A percentile compares a stretch with the other conserved stretches of the same genome.
Conservation (phyloP, 2,888 invertebrate genomes). For the Anarsia innoxiella region DNA sequence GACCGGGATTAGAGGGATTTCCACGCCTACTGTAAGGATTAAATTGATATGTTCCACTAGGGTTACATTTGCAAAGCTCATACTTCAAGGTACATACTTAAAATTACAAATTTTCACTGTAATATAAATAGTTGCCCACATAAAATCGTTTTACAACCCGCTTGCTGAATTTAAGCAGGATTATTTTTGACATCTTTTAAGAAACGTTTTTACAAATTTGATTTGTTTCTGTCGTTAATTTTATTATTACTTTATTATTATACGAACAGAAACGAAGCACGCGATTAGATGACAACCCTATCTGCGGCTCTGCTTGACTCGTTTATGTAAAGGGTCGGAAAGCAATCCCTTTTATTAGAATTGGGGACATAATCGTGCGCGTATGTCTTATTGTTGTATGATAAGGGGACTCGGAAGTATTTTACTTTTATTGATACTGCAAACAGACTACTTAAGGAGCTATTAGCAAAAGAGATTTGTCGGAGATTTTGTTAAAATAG, state of each 20-base stretch:
- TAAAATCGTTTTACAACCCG: no score
- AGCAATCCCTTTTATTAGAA: conserved; percentile 65
- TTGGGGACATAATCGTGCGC: conserved; percentile 55
- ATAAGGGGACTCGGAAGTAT: conserved; percentile 42
- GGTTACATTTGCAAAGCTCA: conserved; percentile 6
- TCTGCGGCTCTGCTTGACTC: conserved; percentile 51
- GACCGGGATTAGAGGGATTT: conserved; percentile 60
- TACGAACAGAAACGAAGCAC: no score
- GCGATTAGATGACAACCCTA: conserved; percentile 11
- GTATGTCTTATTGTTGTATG: conserved; percentile 58
- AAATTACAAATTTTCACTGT: background rate
- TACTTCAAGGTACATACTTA: no score
- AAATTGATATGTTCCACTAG: conserved; percentile 65
- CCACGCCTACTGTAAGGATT: conserved; percentile 54
- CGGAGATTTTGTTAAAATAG: no score
- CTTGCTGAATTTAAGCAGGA: no score
- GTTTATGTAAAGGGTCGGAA: conserved; percentile 64
- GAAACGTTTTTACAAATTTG: no score
- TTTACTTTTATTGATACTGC: conserved; percentile 46
- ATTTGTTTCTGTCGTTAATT: no score
- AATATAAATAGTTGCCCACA: background rate
- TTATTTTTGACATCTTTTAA: no score
- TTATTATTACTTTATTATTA: no score
- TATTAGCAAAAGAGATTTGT: conserved; percentile 27
- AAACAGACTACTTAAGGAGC: conserved; percentile 40